Evolutionary conservation across 2,113 vertebrate genomes (phyloP).

Genomic region (Gymnocephalus cernua): DNA sequence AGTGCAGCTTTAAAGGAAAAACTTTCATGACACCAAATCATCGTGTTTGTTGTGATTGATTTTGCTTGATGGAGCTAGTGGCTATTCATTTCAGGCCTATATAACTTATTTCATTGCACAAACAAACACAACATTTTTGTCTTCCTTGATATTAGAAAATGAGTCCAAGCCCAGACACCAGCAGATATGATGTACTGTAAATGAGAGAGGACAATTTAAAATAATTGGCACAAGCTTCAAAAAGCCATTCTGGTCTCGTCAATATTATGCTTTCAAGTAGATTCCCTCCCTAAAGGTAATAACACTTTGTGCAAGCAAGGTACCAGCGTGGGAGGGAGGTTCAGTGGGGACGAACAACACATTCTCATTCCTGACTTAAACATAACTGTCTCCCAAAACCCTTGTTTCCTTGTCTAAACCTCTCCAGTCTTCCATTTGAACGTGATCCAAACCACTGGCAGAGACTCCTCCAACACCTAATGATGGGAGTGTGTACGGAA

Average conservation of each 20-base stretch:
- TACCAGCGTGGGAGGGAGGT: constrained; percentile 24
- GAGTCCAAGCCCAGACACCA: not conserved
- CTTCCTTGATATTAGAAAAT: not conserved
- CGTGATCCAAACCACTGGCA: constrained; percentile 51
- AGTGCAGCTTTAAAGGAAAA: not conserved
- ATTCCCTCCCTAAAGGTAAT: constrained; percentile 40
- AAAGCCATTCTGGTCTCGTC: not conserved
- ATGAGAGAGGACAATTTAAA: not conserved
- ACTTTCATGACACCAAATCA: not conserved
- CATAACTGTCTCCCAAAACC: constrained; percentile 43
- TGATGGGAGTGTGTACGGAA: constrained; percentile 54
- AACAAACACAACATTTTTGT: not conserved
- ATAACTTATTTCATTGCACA: not conserved
- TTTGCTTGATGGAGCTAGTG: not conserved
- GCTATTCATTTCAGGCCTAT: not conserved
- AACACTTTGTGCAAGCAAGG: constrained; percentile 21
- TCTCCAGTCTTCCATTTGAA: constrained; percentile 42
- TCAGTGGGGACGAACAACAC: not conserved
- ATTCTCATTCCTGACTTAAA: constrained; percentile 36
- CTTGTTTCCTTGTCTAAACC: constrained; percentile 16
- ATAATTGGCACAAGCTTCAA: constrained; percentile 3
- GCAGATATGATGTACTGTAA: not conserved
- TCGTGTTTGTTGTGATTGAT: not conserved
- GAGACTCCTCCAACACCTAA: constrained; percentile 61
- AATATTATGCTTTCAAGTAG: constrained; percentile 21